These are phyloP conservation scores for Pelodiscus sinensis DNA, from an alignment of 2,113 vertebrate species.

Conservation along the genomic window DNA sequence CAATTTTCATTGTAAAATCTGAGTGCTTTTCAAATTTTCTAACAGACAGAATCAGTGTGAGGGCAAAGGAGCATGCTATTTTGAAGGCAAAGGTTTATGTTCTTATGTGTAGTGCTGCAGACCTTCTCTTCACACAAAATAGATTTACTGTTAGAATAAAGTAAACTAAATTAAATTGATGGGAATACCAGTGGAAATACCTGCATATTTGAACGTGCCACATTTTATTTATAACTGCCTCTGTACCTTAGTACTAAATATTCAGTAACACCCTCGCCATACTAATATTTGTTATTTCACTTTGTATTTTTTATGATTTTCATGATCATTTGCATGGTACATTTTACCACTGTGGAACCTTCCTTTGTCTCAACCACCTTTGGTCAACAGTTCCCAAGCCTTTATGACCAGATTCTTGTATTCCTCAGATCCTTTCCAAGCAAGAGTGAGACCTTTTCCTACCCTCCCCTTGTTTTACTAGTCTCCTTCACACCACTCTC, in stretches of 20 bases:
- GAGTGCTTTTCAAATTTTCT: neutral
- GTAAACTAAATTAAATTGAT: neutral
- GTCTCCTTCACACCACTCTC: neutral
- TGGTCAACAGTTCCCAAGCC: neutral
- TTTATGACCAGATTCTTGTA: neutral
- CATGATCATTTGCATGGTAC: neutral
- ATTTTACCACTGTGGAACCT: neutral
- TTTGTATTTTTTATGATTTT: neutral
- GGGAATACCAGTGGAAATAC: neutral
- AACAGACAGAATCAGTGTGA: neutral
- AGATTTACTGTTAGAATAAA: neutral
- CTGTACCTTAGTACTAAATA: neutral
- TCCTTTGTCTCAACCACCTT: neutral
- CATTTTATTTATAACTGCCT: fast-evolving
- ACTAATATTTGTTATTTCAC: neutral
- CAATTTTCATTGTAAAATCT: neutral
- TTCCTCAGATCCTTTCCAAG: neutral
- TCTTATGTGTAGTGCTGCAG: neutral
- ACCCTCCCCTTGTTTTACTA: neutral
- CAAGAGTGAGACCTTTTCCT: neutral
- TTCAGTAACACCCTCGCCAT: neutral
- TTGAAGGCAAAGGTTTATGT: fast-evolving
- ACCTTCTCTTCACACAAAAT: neutral
- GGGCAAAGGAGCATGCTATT: fast-evolving
- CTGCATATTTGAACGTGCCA: neutral